phyloP scores from a whole-genome alignment of 2,113 vertebrate species.

The Sinocyclocheilus anophthalmus region DNA sequence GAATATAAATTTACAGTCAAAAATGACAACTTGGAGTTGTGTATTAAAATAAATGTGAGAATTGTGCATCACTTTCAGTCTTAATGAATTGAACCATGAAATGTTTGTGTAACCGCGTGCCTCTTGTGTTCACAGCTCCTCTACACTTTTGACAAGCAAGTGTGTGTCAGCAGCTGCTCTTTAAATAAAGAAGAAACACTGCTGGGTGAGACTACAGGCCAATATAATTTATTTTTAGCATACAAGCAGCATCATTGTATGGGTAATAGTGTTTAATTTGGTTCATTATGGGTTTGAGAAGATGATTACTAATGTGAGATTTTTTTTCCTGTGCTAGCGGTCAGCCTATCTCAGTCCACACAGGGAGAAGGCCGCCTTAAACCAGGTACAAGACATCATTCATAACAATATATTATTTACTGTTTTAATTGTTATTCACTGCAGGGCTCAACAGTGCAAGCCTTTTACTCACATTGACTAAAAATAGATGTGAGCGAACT shows the following conservation, averaged over 20 bases:
- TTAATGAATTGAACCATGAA: background rate
- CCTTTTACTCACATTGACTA: background rate
- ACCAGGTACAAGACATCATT: conserved; percentile 80
- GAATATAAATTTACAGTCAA: background rate
- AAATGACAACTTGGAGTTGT: background rate
- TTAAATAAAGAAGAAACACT: conserved; percentile 89
- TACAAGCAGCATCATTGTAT: background rate
- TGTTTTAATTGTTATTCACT: background rate
- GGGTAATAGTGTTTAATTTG: background rate
- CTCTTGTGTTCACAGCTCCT: conserved; percentile 78
- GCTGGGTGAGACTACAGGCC: conserved; percentile 80
- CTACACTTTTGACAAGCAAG: conserved; percentile 91
- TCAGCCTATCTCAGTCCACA: conserved; percentile 82
- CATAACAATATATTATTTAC: background rate
- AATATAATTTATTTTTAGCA: conserved; percentile 14
- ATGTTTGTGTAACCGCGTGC: background rate
- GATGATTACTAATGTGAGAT: conserved; percentile 3
- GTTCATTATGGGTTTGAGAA: background rate
- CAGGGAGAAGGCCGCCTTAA: conserved; percentile 74
- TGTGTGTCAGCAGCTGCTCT: conserved; percentile 88
- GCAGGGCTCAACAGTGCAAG: background rate
- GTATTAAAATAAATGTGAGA: background rate
- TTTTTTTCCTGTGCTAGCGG: conserved; percentile 73
- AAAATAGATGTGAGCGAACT: background rate
- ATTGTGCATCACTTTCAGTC: background rate